Percentiles rank a stretch among this genome's conserved stretches.
Evolutionary conservation across 2,888 invertebrate genomes (phyloP).

Genomic region (Dicyrtoma fusca): DNA sequence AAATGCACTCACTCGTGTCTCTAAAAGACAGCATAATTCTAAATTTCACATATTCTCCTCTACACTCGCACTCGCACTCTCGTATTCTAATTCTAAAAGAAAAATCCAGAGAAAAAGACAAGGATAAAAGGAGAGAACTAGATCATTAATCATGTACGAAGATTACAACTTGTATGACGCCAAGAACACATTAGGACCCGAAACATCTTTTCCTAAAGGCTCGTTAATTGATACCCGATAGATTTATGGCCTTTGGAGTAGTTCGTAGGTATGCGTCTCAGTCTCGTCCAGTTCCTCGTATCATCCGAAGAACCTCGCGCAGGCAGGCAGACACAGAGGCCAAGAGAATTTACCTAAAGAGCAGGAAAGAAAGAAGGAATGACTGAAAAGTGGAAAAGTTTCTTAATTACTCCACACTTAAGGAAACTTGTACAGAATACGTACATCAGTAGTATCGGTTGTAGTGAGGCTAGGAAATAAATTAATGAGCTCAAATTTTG

Average conservation of each 20-base stretch:
- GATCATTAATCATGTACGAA: constrained; percentile 13
- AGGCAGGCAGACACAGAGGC: too few relatives aligned
- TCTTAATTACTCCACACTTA: too few relatives aligned
- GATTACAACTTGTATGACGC: neutral
- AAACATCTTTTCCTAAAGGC: constrained; percentile 13
- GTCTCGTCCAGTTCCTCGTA: too few relatives aligned
- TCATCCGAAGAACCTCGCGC: too few relatives aligned
- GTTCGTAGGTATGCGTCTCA: too few relatives aligned
- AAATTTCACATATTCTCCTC: neutral
- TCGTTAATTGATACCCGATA: constrained; percentile 24
- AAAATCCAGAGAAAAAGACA: neutral
- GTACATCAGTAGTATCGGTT: too few relatives aligned
- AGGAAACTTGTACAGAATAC: too few relatives aligned
- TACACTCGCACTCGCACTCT: neutral
- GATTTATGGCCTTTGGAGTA: constrained; percentile 13
- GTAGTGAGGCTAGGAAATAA: too few relatives aligned
- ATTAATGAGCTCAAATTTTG: too few relatives aligned
- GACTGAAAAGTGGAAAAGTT: too few relatives aligned
- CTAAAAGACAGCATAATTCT: neutral
- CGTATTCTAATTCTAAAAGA: neutral
- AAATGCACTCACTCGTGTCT: neutral
- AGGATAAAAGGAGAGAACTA: neutral
- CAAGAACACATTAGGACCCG: constrained; percentile 10
- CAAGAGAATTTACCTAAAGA: too few relatives aligned
- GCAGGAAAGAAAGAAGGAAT: too few relatives aligned